Evolutionary conservation across 2,888 invertebrate genomes (phyloP).

Genomic region (Drosophila prostipennis): DNA sequence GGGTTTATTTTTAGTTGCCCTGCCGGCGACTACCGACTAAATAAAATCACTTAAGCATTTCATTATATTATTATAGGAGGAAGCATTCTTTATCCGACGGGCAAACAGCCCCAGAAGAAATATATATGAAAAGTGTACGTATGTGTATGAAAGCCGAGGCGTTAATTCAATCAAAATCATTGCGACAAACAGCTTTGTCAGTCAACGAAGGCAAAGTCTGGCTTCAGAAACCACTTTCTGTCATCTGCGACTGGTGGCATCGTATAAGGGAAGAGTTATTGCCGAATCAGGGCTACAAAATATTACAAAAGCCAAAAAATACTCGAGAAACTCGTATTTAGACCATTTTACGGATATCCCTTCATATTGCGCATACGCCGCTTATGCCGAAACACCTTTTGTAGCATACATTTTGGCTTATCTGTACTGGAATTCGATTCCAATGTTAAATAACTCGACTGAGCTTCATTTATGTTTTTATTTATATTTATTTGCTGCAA

Average conservation of each 20-base stretch:
- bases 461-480: background rate
- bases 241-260: background rate
- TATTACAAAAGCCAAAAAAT: background rate
- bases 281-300: slow-evolving; percentile 11
- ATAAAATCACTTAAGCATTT: slow-evolving; percentile 50
- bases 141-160: slow-evolving; percentile 49
- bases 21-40: slow-evolving; percentile 42
- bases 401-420: slow-evolving; percentile 62
- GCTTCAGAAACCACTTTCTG: slow-evolving; percentile 27
- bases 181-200: slow-evolving; percentile 58
- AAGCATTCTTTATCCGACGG: slow-evolving; percentile 31
- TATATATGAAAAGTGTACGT: background rate
- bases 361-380: slow-evolving; percentile 22
- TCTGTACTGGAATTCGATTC: background rate
- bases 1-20: slow-evolving; percentile 31
- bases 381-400: slow-evolving; percentile 13
- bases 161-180: slow-evolving; percentile 76
- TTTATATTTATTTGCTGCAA: background rate
- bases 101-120: slow-evolving; percentile 17
- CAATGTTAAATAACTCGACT: background rate
- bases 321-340: background rate
- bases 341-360: background rate
- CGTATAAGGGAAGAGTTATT: slow-evolving; percentile 1
- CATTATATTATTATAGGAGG: slow-evolving; percentile 45
- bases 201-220: slow-evolving; percentile 31